Evolutionary conservation across 2,888 invertebrate species (phyloP).

Genomic region (Noctua comes): DNA sequence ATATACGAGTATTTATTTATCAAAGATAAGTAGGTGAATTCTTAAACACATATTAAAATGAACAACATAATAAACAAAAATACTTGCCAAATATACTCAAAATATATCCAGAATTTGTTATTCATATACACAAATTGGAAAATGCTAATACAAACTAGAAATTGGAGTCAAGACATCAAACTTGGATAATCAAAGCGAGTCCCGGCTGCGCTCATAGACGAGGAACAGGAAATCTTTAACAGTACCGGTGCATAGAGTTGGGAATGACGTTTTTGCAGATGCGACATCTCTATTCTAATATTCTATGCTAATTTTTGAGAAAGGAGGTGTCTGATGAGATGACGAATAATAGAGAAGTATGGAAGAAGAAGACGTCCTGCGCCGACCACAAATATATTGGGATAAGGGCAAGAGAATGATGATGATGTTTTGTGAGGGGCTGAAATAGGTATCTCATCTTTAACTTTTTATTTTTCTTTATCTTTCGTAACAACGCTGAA

Average conservation of each 20-base stretch:
- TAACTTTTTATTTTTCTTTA: too few relatives aligned
- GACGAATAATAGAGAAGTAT: too few relatives aligned
- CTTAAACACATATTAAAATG: neutral
- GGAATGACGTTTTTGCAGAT: conserved; percentile 32
- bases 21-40: neutral
- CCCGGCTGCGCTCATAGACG: conserved; percentile 73
- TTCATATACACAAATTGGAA: conserved; percentile 85
- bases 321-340: too few relatives aligned
- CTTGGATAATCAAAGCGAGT: conserved; percentile 88
- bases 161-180: conserved; percentile 85
- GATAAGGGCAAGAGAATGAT: too few relatives aligned
- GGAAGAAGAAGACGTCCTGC: too few relatives aligned
- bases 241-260: conserved; percentile 58
- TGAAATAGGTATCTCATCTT: too few relatives aligned
- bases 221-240: conserved; percentile 71
- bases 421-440: too few relatives aligned
- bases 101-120: conserved; percentile 63
- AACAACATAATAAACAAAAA: neutral
- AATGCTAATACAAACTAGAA: conserved; percentile 83
- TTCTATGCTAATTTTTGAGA: neutral
- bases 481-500: too few relatives aligned
- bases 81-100: conserved; percentile 31
- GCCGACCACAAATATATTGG: too few relatives aligned
- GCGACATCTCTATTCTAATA: neutral
- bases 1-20: too few relatives aligned